These are phyloP conservation scores for Ophion obscuratus DNA, from an alignment of 2,888 invertebrate genomes.

Conservation along the genomic window DNA sequence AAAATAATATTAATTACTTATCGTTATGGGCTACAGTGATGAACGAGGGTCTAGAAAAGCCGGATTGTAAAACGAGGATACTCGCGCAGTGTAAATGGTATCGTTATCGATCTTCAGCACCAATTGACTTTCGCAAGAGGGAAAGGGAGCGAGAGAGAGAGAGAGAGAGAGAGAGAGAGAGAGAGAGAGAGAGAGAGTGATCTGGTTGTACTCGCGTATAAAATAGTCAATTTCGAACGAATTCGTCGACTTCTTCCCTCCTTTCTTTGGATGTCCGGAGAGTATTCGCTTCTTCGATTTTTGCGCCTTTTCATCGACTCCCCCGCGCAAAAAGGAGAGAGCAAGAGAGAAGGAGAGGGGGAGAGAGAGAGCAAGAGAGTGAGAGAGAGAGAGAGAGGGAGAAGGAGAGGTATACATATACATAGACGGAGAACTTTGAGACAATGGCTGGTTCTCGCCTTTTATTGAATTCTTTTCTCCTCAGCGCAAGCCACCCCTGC, in stretches of 20 bases:
- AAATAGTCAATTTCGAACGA: slow-evolving; percentile 51
- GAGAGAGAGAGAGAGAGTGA: background rate
- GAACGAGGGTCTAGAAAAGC: slow-evolving; percentile 27
- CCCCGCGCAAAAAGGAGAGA: background rate
- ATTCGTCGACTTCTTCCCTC: background rate
- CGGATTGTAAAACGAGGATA: background rate
- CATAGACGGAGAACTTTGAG: slow-evolving; percentile 71
- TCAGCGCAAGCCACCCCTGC: slow-evolving; percentile 52
- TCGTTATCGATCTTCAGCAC: slow-evolving; percentile 50
- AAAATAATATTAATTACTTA: slow-evolving; percentile 38
- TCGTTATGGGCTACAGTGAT: background rate
- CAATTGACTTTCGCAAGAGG: slow-evolving; percentile 38
- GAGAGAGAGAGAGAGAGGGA: background rate
- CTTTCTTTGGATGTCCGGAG: slow-evolving; percentile 24
- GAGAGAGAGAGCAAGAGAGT: too few relatives aligned
- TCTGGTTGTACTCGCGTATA: slow-evolving; percentile 27
- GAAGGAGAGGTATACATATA: background rate
- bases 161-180: background rate
- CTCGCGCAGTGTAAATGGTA: slow-evolving; percentile 3
- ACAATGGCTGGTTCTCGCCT: slow-evolving; percentile 75
- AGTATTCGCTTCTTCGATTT: slow-evolving; percentile 49
- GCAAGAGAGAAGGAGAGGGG: background rate
- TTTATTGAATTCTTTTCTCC: slow-evolving; percentile 79
- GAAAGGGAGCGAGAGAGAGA: background rate
- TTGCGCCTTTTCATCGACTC: background rate